A percentile compares a stretch with the other conserved stretches of the same genome.
Conservation (phyloP, 2,888 invertebrate species). For the Scaptomyza caliginosa region DNA sequence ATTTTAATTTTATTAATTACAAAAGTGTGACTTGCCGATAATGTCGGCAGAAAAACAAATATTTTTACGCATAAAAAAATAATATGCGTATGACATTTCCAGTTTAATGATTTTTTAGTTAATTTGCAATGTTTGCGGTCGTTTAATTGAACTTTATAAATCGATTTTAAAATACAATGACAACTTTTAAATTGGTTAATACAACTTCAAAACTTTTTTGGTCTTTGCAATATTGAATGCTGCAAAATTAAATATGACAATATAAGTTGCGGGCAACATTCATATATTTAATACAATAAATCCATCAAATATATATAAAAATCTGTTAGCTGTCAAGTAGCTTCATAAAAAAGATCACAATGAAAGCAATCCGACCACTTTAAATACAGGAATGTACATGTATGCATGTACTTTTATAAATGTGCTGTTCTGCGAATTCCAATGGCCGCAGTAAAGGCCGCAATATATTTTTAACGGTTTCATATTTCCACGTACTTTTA, state of each 20-base stretch:
- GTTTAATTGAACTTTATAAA: slow-evolving; percentile 6
- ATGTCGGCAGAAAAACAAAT: background rate
- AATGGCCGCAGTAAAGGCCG: slow-evolving; percentile 33
- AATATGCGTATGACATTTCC: background rate
- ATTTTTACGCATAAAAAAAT: background rate
- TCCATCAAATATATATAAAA: background rate
- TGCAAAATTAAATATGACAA: slow-evolving; percentile 4
- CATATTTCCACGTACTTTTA: slow-evolving; percentile 24
- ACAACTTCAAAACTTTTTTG: background rate
- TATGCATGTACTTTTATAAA: slow-evolving; percentile 4
- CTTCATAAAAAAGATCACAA: background rate
- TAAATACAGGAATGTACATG: background rate
- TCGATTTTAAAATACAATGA: slow-evolving; percentile 4
- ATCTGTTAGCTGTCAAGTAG: background rate
- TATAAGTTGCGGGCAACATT: background rate
- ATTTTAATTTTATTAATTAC: background rate
- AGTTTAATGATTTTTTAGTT: background rate
- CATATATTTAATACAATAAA: background rate
- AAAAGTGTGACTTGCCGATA: background rate
- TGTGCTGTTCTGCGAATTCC: slow-evolving; percentile 36
- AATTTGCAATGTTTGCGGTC: background rate
- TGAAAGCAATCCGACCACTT: background rate
- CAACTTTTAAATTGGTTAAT: slow-evolving; percentile 29
- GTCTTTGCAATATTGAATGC: background rate
- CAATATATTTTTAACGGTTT: slow-evolving; percentile 18